phyloP scores from a whole-genome alignment of 1,140 invertebrate species.

The Zeugodacus cucurbitae region DNA sequence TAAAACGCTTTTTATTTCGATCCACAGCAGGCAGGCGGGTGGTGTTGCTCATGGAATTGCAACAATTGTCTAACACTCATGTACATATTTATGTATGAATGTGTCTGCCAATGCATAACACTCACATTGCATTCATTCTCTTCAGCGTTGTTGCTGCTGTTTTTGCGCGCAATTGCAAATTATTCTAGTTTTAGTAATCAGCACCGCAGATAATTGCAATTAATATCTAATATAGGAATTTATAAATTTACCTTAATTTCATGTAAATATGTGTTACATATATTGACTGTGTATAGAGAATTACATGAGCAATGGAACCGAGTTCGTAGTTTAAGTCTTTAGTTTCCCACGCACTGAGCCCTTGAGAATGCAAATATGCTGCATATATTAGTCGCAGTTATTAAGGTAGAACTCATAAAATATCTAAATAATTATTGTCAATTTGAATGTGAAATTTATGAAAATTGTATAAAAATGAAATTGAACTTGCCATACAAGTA shows the following conservation, averaged over 20 bases:
- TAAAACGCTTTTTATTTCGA: constrained; percentile 30
- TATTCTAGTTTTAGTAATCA: constrained; percentile 19
- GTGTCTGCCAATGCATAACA: neutral
- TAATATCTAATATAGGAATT: neutral
- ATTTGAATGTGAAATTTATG: constrained; percentile 6
- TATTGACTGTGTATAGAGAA: neutral
- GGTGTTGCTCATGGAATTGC: neutral
- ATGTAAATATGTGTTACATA: neutral
- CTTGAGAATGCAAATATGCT: neutral
- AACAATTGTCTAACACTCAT: neutral
- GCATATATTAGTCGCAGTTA: neutral
- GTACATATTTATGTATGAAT: no score
- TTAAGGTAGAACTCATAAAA: neutral
- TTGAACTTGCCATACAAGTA: no score
- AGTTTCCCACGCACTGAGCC: neutral
- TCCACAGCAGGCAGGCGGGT: neutral
- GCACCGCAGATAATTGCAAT: neutral
- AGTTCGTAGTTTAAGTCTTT: constrained; percentile 29
- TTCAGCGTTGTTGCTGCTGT: neutral
- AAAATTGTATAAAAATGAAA: neutral
- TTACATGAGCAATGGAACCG: neutral
- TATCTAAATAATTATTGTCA: neutral
- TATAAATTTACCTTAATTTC: constrained; percentile 27
- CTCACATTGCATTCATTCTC: neutral
- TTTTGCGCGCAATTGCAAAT: neutral